phyloP scores from a whole-genome alignment of 1,140 invertebrate genomes.

The Leptoteleia sp. region DNA sequence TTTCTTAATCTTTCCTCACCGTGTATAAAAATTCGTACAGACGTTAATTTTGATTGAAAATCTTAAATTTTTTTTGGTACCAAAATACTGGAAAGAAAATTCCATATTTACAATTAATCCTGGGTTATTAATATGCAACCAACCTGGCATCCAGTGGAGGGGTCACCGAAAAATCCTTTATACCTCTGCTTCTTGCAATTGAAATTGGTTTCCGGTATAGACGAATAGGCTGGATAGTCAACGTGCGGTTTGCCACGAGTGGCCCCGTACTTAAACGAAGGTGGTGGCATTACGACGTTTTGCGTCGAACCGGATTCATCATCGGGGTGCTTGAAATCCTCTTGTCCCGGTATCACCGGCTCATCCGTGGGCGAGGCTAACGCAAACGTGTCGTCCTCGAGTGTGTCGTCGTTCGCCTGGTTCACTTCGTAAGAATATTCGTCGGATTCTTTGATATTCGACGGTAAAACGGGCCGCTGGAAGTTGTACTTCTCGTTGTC shows the following conservation, averaged over 20 bases:
- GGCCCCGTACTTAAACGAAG: constrained; percentile 81
- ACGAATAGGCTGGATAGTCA: constrained; percentile 90
- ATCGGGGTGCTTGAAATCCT: constrained; percentile 56
- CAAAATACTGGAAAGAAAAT: no score
- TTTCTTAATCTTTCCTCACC: no score
- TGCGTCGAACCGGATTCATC: constrained; percentile 39
- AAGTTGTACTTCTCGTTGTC: constrained; percentile 50
- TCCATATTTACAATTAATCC: not conserved
- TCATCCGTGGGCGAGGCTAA: constrained; percentile 46
- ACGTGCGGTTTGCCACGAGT: constrained; percentile 89
- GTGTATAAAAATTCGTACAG: no score
- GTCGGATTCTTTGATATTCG: constrained; percentile 47
- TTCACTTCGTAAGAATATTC: constrained; percentile 69
- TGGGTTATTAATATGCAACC: not conserved
- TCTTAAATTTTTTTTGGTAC: no score
- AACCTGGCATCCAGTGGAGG: constrained; percentile 84
- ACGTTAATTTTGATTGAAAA: no score
- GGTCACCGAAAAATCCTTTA: constrained; percentile 95
- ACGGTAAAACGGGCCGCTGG: constrained; percentile 21
- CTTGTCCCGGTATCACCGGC: constrained; percentile 38
- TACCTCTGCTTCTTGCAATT: constrained; percentile 92
- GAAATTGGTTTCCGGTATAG: constrained; percentile 90
- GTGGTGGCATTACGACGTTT: constrained; percentile 39
- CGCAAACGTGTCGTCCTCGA: constrained; percentile 65
- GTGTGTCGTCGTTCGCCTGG: constrained; percentile 69